Evolutionary conservation across 2,113 vertebrate genomes (phyloP), one percentile per base, ranked within the genome.

Genomic region (Connochaetes taurinus): DNA sequence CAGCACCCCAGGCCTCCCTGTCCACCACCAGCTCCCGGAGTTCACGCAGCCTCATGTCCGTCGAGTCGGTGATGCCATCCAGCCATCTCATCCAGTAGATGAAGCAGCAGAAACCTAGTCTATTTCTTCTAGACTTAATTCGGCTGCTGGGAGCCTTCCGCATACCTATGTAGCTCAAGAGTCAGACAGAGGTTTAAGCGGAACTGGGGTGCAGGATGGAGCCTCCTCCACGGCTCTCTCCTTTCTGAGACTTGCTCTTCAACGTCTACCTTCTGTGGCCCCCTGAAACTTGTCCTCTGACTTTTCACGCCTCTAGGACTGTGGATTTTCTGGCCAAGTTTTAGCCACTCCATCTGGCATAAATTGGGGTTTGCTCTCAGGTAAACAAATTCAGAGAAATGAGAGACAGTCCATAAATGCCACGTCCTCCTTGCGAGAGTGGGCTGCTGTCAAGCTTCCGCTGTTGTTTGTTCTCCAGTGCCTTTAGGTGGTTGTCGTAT

Each of bases 31-130:
- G 3, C 31, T 33, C 31, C 31, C 1, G 3, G 31, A 64, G 62
- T 2, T 4, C 17, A 8, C 31, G n/a, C 31, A n/a, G 0, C 17
- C 31, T n/a, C 31, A 17, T 2, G 6, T 17, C 31, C 62, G n/a
- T 9, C 0, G 15, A n/a, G 62, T n/a, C 62, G 0, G 62, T 33
- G 62, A 33, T 64, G 62, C 62, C 62, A 17, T 64, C 62, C 62
- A 64, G 16, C 33, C 62, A 4, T 17, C 62, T n/a, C 33, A n/a
- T 64, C 3, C 15, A 17, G 62, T 64, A n/a, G 31, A n/a, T 43
- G 76, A 67, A 47, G 31, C 2, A 21, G 3, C 17, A 47, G 50
- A 71, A 67, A 55, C 3, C 19, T 14, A 67, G 21, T 33, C 53
- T 27, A n/a, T 55, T 27, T 53, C 36, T n/a, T 81, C 47, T 29